Base-by-base conservation (phyloP, 2,797 vertebrate genomes). In the Cephalopachus bancanus region DNA sequence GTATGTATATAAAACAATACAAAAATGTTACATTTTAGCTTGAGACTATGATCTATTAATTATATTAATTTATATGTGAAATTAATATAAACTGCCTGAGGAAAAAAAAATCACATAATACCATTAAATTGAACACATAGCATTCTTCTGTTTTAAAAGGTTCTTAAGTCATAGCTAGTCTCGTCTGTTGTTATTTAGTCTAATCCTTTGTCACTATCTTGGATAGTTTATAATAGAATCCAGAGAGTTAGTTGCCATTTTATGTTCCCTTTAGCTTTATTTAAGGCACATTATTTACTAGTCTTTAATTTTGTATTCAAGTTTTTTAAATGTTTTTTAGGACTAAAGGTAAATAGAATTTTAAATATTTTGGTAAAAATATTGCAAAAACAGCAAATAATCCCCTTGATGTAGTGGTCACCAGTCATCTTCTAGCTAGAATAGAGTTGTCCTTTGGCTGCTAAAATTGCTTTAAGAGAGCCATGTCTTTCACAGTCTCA, bases 301-400 rank as follows among this genome's bases (percentile, higher is more conserved):
- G 30, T 5, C 22, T 92, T 91, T 96, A 88, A 84, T 91, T 94
- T 86, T 72, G 76, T 28, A 10, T 80, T 95, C n/a, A 81, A 22
- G 19, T 26, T 85, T 89, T 93, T 89, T 2, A 37, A 37, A 37
- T 37, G 37, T 37, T 75, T 93, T 95, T 86, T 86, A 89, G 37
- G 96, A 78, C 26, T 86, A 89, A 87, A 86, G 15, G 30, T 78
- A 90, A 95, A 74, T 83, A 55, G 69, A 92, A 87, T 87, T 62
- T 81, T 64, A 78, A 95, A 55, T 71, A 20, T 26, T 80, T 91
- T 83, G 16, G 24, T 69, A 80, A 64, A 57, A 37, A 88, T 95
- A 83, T 78, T 89, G 12, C 22, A 69, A 92, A 93, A 93, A 95
- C 78, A 85, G 12, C 65, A 88, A 86, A 95, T 53, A 83, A 91